These are phyloP conservation scores for Melanaphis sacchari DNA, from an alignment of 1,140 invertebrate genomes.

Conservation along the genomic window DNA sequence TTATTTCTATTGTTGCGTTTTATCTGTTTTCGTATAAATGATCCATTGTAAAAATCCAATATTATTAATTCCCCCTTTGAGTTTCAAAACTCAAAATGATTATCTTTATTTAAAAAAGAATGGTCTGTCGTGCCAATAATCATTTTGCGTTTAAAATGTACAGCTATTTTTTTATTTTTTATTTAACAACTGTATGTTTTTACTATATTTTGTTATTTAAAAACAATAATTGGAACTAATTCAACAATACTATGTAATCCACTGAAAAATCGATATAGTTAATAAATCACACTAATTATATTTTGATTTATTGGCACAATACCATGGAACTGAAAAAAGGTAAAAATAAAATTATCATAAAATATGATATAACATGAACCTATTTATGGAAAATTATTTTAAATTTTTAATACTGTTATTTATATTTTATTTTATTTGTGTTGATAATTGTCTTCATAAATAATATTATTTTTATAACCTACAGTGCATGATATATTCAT, in stretches of 20 bases:
- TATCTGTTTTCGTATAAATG: background rate
- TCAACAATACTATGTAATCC: background rate
- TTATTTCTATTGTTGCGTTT: background rate
- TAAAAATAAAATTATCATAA: background rate
- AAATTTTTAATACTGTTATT: slow-evolving; percentile 1
- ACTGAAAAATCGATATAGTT: background rate
- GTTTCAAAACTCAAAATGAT: background rate
- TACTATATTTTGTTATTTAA: background rate
- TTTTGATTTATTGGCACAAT: background rate
- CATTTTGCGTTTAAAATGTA: background rate
- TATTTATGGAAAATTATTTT: slow-evolving; percentile 2
- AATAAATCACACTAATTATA: slow-evolving; percentile 9
- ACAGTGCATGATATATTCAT: background rate
- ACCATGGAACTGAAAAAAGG: background rate
- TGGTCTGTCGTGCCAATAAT: background rate
- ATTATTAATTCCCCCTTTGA: background rate
- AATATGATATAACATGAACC: background rate
- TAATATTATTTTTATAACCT: background rate
- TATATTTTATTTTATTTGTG: slow-evolving; percentile 1
- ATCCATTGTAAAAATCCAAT: background rate
- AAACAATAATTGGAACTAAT: background rate
- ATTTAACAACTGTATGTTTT: background rate
- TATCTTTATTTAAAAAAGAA: background rate
- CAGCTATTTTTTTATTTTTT: background rate
- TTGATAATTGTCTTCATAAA: background rate